These are phyloP conservation scores for Syngnathoides biaculeatus DNA, from an alignment of 2,113 vertebrate species.

Conservation along the genomic window DNA sequence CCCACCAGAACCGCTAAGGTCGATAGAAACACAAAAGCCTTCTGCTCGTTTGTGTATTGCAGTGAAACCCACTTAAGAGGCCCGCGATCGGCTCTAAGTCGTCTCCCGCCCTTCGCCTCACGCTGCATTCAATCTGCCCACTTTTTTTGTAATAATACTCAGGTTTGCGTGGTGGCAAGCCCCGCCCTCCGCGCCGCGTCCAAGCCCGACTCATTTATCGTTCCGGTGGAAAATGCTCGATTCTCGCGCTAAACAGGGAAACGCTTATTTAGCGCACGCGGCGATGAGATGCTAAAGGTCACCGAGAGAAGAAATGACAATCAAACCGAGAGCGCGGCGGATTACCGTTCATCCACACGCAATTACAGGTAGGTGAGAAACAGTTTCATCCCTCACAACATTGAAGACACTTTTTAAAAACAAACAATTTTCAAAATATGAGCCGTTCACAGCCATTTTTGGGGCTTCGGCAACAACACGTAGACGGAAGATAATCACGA, in stretches of 20 bases:
- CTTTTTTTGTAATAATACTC: constrained; percentile 54
- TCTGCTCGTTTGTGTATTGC: background rate
- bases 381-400: no score
- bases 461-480: no score
- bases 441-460: no score
- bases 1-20: no score
- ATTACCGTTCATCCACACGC: no score
- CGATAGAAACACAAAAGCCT: background rate
- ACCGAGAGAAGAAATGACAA: no score
- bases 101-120: constrained; percentile 17
- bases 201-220: constrained; percentile 27
- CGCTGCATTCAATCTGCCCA: constrained; percentile 27
- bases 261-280: background rate
- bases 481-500: no score
- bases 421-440: no score
- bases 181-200: constrained; percentile 30
- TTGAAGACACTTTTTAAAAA: no score
- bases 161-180: constrained; percentile 36
- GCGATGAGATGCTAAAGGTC: background rate
- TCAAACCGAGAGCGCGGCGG: no score
- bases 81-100: constrained; percentile 24
- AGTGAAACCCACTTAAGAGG: constrained; percentile 3
- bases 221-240: background rate
- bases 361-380: no score
- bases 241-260: background rate